Base-by-base conservation (phyloP, 2,113 vertebrate species). In the Pangasianodon gigas region DNA sequence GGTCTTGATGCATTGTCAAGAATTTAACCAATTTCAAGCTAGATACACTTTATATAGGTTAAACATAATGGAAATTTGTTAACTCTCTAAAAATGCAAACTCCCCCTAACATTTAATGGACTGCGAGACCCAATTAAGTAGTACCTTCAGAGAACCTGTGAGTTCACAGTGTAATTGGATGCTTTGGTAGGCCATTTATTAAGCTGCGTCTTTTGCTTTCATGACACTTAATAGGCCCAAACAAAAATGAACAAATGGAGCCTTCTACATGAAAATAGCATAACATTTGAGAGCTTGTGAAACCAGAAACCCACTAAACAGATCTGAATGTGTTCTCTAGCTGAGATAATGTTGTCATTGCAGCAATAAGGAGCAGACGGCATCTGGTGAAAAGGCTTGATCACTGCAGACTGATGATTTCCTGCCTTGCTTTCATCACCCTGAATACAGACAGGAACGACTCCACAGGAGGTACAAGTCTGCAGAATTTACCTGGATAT, bases 301-400 rank as follows among this genome's bases (percentile, higher is more conserved):
- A 88, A 82, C 21, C n/a, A 62, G 51, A 69, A 82, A 58, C 60
- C 79, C 4, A 51, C 3, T 18, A 37, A 87, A 74, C 41, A 37
- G 19, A 46, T 81, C 74, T 88, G 29, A 67, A 80, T 67, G 29
- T 24, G 60, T 46, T 67, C 18, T 69, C 37, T 65, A 65, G 46
- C 24, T 67, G n/a, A 85, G 21, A 75, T 85, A 58, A 65, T 85
- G 26, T n/a, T 74, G 46, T 58, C 51, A 75, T 1, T 62, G 60
- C 87, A 83, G 48, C 60, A 71, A 29, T 69, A 84, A 58, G 37
- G 51, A 74, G 41, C 24, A 88, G 52, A 80, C 54, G 3, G 32
- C 9, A 26, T 90, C 89, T 87, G 84, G 69, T 54, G 8, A 81
- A 82, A 86, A 87, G 82, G 37, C 75, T 86, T 82, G 75, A 86